These are phyloP conservation scores for Leucopternis melanops DNA, from an alignment of 2,113 vertebrate species.

Conservation along the genomic window DNA sequence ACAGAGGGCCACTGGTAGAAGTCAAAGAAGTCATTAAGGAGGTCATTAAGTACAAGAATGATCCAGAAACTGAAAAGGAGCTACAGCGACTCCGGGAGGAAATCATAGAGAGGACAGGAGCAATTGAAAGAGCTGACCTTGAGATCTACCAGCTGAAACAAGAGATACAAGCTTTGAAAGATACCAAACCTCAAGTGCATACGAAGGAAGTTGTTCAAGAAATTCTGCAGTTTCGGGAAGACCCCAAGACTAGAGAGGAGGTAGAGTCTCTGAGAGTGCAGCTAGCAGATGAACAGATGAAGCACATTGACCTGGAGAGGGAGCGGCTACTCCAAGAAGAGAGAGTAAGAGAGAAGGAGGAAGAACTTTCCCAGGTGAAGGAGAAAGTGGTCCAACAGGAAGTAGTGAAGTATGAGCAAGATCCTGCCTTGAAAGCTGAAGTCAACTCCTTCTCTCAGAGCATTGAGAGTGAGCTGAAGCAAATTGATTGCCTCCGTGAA, in stretches of 20 bases:
- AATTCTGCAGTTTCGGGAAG: constrained; percentile 89
- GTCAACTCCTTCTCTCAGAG: constrained; percentile 78
- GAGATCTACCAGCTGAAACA: constrained; percentile 90
- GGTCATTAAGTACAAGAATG: constrained; percentile 93
- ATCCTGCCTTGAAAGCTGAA: constrained; percentile 83
- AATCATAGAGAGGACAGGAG: constrained; percentile 88
- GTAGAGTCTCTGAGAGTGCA: constrained; percentile 82
- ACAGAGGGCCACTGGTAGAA: constrained; percentile 88
- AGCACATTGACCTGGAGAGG: constrained; percentile 85
- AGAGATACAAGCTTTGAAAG: constrained; percentile 89
- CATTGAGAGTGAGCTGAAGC: constrained; percentile 85
- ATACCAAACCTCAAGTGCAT: constrained; percentile 89
- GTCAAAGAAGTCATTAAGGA: constrained; percentile 93
- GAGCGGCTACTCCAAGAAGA: constrained; percentile 80
- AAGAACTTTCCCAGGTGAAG: constrained; percentile 85
- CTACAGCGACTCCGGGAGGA: constrained; percentile 89
- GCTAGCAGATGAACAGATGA: constrained; percentile 87
- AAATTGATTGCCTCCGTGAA: constrained; percentile 79
- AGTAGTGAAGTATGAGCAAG: constrained; percentile 88
- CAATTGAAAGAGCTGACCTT: constrained; percentile 85
- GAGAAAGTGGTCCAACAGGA: constrained; percentile 91
- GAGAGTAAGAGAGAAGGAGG: constrained; percentile 83
- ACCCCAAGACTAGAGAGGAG: constrained; percentile 90
- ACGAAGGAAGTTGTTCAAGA: constrained; percentile 93
- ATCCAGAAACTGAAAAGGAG: constrained; percentile 88